Evolutionary conservation across 2,797 vertebrate species (phyloP).

Genomic region (Gadopsis marmoratus): DNA sequence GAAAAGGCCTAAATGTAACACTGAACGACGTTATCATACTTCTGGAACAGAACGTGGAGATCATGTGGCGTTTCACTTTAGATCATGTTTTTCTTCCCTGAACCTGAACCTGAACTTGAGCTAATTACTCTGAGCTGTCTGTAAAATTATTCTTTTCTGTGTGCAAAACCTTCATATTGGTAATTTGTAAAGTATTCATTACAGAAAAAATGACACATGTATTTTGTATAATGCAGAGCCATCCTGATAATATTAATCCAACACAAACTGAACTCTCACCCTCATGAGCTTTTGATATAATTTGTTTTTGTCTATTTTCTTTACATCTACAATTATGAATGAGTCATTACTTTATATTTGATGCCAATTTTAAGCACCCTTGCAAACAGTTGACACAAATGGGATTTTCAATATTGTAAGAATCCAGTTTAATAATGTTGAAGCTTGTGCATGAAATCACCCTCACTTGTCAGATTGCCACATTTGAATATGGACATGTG

Average conservation of each 20-base stretch:
- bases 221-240: not conserved
- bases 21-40: not conserved
- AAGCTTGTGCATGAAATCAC: conserved; percentile 15
- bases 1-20: not conserved
- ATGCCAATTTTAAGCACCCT: conserved; percentile 2
- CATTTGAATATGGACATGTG: conserved; percentile 19
- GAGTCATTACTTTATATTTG: conserved; percentile 23
- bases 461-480: conserved; percentile 33
- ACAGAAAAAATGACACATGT: not conserved
- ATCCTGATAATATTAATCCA: not conserved
- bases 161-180: not conserved
- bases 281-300: not conserved
- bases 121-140: not conserved
- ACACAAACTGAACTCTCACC: not conserved
- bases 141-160: not conserved
- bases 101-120: not conserved
- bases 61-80: too few relatives aligned
- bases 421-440: conserved; percentile 36
- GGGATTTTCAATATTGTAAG: conserved; percentile 11
- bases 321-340: not conserved
- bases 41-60: too few relatives aligned
- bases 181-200: conserved; percentile 28
- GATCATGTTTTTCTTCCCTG: too few relatives aligned
- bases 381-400: conserved; percentile 6
- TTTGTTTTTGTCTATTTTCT: conserved; percentile 9